Conservation (phyloP, 1,140 invertebrate genomes). For the Caenorhabditis inopinata region DNA sequence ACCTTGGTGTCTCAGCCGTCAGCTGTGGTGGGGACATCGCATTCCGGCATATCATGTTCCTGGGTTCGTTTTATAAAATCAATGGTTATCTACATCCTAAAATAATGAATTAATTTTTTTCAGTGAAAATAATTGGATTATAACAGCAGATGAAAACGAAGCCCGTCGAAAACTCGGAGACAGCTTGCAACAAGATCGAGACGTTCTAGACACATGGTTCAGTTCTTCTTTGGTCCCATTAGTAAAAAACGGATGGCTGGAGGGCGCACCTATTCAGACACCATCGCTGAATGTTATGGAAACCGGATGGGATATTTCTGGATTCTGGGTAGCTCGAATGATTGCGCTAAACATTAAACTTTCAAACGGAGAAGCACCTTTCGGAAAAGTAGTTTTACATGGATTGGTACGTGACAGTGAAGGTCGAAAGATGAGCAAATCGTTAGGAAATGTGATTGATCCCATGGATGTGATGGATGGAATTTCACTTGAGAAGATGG, state of each 20-base stretch:
- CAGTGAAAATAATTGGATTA: slow-evolving; percentile 47
- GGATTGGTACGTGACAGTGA: slow-evolving; percentile 94
- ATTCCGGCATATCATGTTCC: slow-evolving; percentile 80
- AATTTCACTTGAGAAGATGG: slow-evolving; percentile 76
- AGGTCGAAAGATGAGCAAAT: slow-evolving; percentile 98
- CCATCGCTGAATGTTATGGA: slow-evolving; percentile 81
- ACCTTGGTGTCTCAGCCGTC: slow-evolving; percentile 71
- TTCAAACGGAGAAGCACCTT: slow-evolving; percentile 50
- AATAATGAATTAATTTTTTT: not conserved
- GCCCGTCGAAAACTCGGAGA: slow-evolving; percentile 41
- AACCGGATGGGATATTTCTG: slow-evolving; percentile 96
- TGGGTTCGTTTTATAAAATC: not conserved
- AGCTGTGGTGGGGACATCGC: slow-evolving; percentile 98
- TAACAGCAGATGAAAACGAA: slow-evolving; percentile 38
- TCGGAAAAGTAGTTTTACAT: slow-evolving; percentile 79
- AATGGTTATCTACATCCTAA: not conserved
- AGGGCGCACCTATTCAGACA: slow-evolving; percentile 58
- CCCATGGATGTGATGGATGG: slow-evolving; percentile 93
- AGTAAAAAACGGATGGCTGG: slow-evolving; percentile 93
- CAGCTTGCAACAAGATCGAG: slow-evolving; percentile 74
- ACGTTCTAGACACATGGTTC: slow-evolving; percentile 99
- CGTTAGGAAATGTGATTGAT: slow-evolving; percentile 95
- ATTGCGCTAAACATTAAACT: slow-evolving; percentile 56
- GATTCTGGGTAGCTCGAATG: slow-evolving; percentile 85
- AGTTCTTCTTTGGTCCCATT: slow-evolving; percentile 96